A percentile compares a stretch with the other conserved stretches of the same genome.
Conservation (phyloP, 2,113 vertebrate species). For the Ceyx cyanopectus region DNA sequence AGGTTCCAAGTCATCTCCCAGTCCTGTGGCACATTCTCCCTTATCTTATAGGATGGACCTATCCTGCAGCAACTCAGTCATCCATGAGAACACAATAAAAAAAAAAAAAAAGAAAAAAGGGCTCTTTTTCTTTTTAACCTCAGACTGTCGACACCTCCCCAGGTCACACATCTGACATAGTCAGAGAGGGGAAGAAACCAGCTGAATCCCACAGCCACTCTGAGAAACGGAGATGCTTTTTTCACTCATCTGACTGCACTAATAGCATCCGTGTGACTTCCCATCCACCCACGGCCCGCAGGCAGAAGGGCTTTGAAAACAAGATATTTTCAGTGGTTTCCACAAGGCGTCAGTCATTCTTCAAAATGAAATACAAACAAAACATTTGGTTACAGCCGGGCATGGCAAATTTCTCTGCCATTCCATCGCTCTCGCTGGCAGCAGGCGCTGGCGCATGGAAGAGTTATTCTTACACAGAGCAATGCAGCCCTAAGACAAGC, state of each 20-base stretch:
- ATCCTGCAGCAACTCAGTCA: background rate
- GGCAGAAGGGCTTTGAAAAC: background rate
- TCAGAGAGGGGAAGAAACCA: background rate
- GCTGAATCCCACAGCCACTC: rapidly evolving
- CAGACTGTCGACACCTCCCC: background rate
- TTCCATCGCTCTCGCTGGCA: constrained; percentile 1
- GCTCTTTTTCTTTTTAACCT: background rate
- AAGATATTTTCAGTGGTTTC: background rate
- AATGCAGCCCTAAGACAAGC: background rate
- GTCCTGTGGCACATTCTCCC: background rate
- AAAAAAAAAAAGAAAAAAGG: background rate
- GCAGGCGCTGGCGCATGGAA: background rate
- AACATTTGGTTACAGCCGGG: background rate
- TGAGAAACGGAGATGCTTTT: rapidly evolving
- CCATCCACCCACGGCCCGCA: rapidly evolving
- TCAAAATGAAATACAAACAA: background rate
- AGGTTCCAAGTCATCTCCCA: background rate
- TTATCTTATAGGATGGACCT: background rate
- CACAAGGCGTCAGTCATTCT: constrained; percentile 34
- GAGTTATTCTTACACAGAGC: background rate
- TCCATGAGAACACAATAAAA: background rate
- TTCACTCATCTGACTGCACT: background rate
- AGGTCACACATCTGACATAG: background rate
- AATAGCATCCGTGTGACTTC: background rate
- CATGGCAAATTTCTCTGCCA: background rate